These are phyloP conservation scores for Dryas iulia DNA, from an alignment of 1,140 invertebrate genomes.

Conservation along the genomic window DNA sequence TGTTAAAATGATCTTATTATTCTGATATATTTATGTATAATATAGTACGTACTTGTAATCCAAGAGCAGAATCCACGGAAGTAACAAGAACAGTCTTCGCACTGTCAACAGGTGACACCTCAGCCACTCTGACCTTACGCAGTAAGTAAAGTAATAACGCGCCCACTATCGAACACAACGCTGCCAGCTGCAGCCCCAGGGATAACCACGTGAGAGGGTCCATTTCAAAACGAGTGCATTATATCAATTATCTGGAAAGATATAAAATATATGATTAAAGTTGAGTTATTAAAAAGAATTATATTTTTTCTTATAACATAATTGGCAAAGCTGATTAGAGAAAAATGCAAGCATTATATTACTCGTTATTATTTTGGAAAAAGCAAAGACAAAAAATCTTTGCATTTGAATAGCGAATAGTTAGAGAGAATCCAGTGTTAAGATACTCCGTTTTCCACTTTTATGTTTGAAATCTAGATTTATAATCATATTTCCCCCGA, in stretches of 20 bases:
- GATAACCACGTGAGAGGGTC: conserved; percentile 88
- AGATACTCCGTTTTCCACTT: no score
- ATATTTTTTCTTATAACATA: no score
- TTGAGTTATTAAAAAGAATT: no score
- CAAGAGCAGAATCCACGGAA: conserved; percentile 87
- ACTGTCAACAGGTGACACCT: conserved; percentile 75
- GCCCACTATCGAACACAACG: conserved; percentile 88
- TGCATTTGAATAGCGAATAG: no score
- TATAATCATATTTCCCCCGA: no score
- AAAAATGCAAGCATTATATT: no score
- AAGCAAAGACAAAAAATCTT: no score
- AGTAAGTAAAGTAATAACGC: conserved; percentile 87
- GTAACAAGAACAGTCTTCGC: conserved; percentile 87
- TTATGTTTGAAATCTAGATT: no score
- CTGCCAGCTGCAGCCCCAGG: conserved; percentile 87
- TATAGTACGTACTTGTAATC: conserved; percentile 80
- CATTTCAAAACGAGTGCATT: conserved; percentile 80
- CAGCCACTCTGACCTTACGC: conserved; percentile 84
- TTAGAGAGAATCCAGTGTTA: no score
- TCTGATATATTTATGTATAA: not conserved
- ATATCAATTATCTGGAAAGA: conserved; percentile 51
- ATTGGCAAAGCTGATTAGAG: no score
- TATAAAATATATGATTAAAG: conserved; percentile 11
- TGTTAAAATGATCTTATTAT: no score
- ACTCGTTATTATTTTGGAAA: no score